Percentiles rank a stretch among this genome's conserved stretches.
phyloP scores from a whole-genome alignment of 1,140 invertebrate species.

The Sycophila sp. region DNA sequence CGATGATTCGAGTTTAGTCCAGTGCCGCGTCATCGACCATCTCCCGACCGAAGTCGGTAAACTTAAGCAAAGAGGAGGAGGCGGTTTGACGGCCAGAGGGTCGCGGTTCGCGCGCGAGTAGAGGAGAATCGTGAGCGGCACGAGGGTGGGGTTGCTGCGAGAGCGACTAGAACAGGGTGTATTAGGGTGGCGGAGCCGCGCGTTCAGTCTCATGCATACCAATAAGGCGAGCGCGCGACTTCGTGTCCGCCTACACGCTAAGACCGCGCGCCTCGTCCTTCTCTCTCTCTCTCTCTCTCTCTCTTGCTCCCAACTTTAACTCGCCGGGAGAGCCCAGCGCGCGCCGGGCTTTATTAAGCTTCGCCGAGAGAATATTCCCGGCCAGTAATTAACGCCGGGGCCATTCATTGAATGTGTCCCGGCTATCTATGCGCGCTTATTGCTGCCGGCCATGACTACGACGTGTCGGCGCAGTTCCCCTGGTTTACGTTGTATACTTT shows the following conservation, averaged over 20 bases:
- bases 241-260: not conserved
- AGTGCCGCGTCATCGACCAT: not conserved
- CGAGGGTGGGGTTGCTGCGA: too few species aligned
- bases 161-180: not conserved
- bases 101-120: too few species aligned
- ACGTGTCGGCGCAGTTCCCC: not conserved
- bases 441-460: not conserved
- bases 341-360: slow-evolving; percentile 9
- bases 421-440: slow-evolving; percentile 7
- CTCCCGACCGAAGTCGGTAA: not conserved
- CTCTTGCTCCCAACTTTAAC: not conserved
- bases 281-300: not conserved
- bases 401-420: slow-evolving; percentile 20
- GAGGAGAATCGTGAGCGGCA: too few species aligned
- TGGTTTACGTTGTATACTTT: not conserved
- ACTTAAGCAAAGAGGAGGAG: not conserved
- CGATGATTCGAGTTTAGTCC: not conserved
- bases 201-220: slow-evolving; percentile 22
- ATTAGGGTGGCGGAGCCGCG: slow-evolving; percentile 2
- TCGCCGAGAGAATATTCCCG: not conserved
- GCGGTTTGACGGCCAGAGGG: not conserved
- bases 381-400: slow-evolving; percentile 22
- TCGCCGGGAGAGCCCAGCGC: not conserved
- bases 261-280: not conserved
- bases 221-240: not conserved